These are phyloP conservation scores for Archivesica marissinica DNA, from an alignment of 1,140 invertebrate genomes.

Conservation along the genomic window DNA sequence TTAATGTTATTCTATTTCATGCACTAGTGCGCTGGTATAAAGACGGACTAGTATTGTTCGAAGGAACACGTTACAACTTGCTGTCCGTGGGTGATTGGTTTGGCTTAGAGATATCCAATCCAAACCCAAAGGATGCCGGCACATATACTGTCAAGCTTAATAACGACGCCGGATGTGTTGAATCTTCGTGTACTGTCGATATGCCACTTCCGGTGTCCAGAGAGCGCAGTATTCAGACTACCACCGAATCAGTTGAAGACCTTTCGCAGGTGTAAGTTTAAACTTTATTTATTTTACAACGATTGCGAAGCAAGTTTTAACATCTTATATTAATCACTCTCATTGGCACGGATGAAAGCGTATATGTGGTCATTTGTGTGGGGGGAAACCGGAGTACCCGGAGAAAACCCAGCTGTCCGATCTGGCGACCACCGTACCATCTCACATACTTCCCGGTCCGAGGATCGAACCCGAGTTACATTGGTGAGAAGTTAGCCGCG, in stretches of 20 bases:
- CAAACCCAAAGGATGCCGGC: slow-evolving; percentile 18
- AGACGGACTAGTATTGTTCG: slow-evolving; percentile 34
- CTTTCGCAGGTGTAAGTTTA: slow-evolving; percentile 19
- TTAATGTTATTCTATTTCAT: background rate
- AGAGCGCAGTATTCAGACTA: background rate
- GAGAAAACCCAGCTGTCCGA: too few species aligned
- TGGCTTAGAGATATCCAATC: slow-evolving; percentile 28
- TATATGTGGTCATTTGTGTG: too few species aligned
- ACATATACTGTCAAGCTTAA: slow-evolving; percentile 25
- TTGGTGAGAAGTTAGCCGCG: too few species aligned
- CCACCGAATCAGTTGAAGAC: slow-evolving; percentile 2
- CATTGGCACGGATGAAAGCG: too few species aligned
- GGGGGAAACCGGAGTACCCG: too few species aligned
- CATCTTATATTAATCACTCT: too few species aligned
- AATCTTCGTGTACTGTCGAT: slow-evolving; percentile 34
- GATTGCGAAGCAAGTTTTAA: too few species aligned
- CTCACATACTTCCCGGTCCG: too few species aligned
- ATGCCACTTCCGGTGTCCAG: slow-evolving; percentile 41
- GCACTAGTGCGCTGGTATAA: slow-evolving; percentile 52
- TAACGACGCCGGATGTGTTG: slow-evolving; percentile 12
- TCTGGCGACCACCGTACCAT: too few species aligned
- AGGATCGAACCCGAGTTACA: too few species aligned
- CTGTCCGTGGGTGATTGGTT: slow-evolving; percentile 50
- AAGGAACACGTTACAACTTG: slow-evolving; percentile 5
- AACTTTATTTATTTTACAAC: too few species aligned